Conservation (phyloP, 2,888 invertebrate species). For the Keiferia lycopersicella region DNA sequence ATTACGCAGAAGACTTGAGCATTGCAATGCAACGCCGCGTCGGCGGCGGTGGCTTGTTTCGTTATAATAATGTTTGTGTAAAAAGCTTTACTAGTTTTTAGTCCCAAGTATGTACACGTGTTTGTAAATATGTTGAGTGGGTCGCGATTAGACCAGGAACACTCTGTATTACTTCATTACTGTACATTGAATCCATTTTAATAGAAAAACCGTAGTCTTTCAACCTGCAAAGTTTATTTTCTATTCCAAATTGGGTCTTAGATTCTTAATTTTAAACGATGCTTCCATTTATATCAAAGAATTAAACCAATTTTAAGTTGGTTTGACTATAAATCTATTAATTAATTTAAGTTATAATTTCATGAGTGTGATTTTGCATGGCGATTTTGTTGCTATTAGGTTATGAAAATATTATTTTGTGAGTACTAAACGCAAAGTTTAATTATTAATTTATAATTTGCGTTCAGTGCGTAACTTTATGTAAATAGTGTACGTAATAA, state of each 20-base stretch:
- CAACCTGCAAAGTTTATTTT: constrained; percentile 38
- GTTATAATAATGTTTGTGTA: constrained; percentile 74
- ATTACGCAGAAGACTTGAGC: constrained; percentile 75
- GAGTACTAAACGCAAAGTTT: constrained; percentile 63
- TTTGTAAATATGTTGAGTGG: constrained; percentile 74
- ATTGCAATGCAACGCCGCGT: constrained; percentile 72
- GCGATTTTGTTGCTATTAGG: constrained; percentile 75
- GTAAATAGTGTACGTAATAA: constrained; percentile 73
- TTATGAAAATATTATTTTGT: constrained; percentile 59
- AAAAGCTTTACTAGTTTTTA: constrained; percentile 79
- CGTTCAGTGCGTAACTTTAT: constrained; percentile 59
- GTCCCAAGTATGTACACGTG: constrained; percentile 66
- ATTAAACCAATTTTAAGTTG: constrained; percentile 76
- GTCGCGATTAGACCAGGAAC: constrained; percentile 43
- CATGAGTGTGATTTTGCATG: constrained; percentile 77
- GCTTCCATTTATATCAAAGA: constrained; percentile 82
- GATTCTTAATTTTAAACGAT: constrained; percentile 75
- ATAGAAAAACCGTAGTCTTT: constrained; percentile 47
- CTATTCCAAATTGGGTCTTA: constrained; percentile 53
- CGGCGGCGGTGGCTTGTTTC: constrained; percentile 59
- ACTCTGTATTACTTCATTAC: constrained; percentile 33
- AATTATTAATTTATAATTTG: constrained; percentile 72
- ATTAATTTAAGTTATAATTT: constrained; percentile 68
- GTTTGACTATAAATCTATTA: constrained; percentile 70
- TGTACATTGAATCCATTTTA: constrained; percentile 42